Percentiles rank a stretch among this genome's conserved stretches.
Evolutionary conservation across 1,140 invertebrate species (phyloP).

Genomic region (Bombus superbus): DNA sequence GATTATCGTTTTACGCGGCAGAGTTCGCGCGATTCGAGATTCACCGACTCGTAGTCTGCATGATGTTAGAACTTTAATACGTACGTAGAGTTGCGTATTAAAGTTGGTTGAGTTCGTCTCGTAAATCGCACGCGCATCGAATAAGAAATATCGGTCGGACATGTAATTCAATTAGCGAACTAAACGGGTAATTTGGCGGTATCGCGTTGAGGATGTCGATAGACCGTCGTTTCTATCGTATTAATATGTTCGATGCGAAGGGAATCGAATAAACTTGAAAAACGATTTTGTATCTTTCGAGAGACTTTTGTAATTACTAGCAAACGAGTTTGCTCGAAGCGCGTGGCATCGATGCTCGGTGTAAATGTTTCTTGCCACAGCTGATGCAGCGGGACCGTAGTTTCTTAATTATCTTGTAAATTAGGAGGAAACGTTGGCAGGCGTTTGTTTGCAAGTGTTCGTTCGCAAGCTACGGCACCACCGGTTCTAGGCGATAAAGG

Average conservation of each 20-base stretch:
- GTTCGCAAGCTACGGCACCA: too few relatives aligned
- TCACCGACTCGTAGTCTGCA: not conserved
- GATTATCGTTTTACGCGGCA: not conserved
- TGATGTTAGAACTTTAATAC: not conserved
- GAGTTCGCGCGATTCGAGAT: conserved; percentile 1
- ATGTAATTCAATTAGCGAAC: not conserved
- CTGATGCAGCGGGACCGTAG: not conserved
- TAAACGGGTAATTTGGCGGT: not conserved
- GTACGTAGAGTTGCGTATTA: too few relatives aligned
- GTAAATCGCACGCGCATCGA: too few relatives aligned
- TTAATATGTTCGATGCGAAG: not conserved
- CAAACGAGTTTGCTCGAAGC: not conserved
- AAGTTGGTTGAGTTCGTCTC: not conserved
- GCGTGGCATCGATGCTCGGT: not conserved
- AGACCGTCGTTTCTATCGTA: not conserved
- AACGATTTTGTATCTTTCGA: not conserved
- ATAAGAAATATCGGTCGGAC: not conserved
- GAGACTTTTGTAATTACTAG: not conserved
- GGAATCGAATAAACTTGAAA: not conserved
- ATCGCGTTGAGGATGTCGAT: not conserved
- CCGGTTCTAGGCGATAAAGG: not conserved
- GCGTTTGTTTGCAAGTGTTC: not conserved
- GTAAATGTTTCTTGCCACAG: not conserved
- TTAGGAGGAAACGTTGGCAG: not conserved
- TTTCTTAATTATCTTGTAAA: conserved; percentile 19